Evolutionary conservation across 2,888 invertebrate species (phyloP), one percentile per base, ranked within the genome.

Genomic region (Monopis laevigella): DNA sequence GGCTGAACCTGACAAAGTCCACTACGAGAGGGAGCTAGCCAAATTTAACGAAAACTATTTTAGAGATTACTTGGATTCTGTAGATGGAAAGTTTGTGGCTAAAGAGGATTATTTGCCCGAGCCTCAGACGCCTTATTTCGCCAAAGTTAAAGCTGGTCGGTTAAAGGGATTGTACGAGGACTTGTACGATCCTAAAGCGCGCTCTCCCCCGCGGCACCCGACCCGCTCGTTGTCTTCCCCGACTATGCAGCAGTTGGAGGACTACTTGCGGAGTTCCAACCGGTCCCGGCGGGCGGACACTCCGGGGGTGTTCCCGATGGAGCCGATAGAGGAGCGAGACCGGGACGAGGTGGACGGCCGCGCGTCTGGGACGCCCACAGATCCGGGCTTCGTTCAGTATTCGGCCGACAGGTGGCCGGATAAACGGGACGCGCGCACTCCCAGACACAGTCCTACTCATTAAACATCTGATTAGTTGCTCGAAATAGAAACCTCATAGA

Each of bases 321-420:
- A 83, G 38, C 83, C 85, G 1, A 74, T 74, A n/a, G 70, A 65
- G 40, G 78, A 82, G 49, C 66, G 63, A 27, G 70, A 58, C 8
- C 58, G 59, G 30, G 51, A 62, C 1, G 73, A 71, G 19, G 53
- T 57, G 3, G 72, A 71, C 2, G 80, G 74, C 0, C 60, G 82
- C 38, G 82, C 83, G 1, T 84, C 85, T 0, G 87, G 86, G n/a
- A 84, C 87, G 1, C 88, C 89, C 1, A 86, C 84, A 0, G 89
- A 89, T 60, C 89, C 88, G 1, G 89, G 89, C 2, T 90, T 85
- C 52, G 89, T 90, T 2, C 86, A 87, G 53, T 89, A 89, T 55
- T 84, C 88, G 1, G 89, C 88, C 1, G 86, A 84, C 46, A 83
- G 86, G 50, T 89, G 89, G 89, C 83, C 84, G 0, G 80, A 82